Base-by-base conservation (phyloP, 1,140 invertebrate genomes). In the Caenorhabditis tropicalis region DNA sequence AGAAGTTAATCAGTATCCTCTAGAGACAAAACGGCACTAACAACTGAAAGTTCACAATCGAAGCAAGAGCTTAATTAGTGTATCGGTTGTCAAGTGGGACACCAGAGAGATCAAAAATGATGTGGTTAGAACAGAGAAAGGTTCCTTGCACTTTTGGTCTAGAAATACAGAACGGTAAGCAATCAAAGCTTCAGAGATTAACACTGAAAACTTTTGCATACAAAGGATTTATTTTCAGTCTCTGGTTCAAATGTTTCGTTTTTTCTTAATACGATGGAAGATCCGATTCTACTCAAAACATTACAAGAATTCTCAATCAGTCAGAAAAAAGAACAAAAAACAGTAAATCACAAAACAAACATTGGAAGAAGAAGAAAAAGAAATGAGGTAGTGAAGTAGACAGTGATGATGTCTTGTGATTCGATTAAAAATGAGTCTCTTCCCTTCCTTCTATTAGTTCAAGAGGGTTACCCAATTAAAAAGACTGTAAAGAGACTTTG, bases 321-420 rank as follows among this genome's bases (percentile, higher is more conserved):
- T 43, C 39, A 6, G 21, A 51, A 19, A 51, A 51, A 51, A 51
- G 19, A n/a, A n/a, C n/a, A 51, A n/a, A 33, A 43, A 16, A 74
- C 36, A 46, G 36, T 43, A 12, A 39, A 46, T 36, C n/a, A 74
- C 36, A 74, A 74, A 74, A 74, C 36, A 74, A 74, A 74, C 33
- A 43, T 74, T 16, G 19, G 24, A 65, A 58, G 39, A 19, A 19
- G 21, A 51, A 21, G 49, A 21, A 51, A 19, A 51, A 5, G 49
- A 19, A 51, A 51, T 29, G 31, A 31, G 36, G 36, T 36, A 36
- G 36, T 39, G 58, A 65, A 5, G 33, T 19, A 74, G 15, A 43
- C 24, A 27, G 36, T 27, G n/a, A 24, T 74, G 65, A 43, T 33
- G 65, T 43, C 65, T 24, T 74, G 65, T 74, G 65, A 74, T 74